phyloP scores from a whole-genome alignment of 2,113 vertebrate species.

The Calypte anna region DNA sequence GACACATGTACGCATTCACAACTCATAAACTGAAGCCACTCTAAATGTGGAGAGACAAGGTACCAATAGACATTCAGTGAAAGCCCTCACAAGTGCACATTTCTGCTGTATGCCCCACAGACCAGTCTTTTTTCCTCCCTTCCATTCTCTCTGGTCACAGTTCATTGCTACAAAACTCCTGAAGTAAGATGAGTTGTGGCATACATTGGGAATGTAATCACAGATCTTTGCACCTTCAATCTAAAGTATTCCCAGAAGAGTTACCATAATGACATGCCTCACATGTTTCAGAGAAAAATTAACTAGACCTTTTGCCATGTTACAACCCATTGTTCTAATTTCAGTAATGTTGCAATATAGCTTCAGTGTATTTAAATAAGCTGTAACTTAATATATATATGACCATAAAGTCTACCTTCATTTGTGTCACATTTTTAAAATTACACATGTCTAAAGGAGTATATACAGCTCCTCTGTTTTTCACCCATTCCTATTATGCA shows the following conservation, averaged over 20 bases:
- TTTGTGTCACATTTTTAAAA: not conserved
- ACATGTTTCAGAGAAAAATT: conserved; percentile 15
- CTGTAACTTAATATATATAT: not conserved
- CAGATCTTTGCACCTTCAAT: conserved; percentile 38
- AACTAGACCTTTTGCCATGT: not conserved
- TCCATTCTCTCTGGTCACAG: conserved; percentile 30
- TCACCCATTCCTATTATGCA: not conserved
- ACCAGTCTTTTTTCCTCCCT: not conserved
- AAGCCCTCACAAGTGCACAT: not conserved
- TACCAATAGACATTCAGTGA: not conserved
- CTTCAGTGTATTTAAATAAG: not conserved
- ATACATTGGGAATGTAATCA: conserved; percentile 47
- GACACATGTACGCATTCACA: not conserved
- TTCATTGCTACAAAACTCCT: conserved; percentile 22
- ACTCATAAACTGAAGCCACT: not conserved
- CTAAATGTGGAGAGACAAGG: not conserved
- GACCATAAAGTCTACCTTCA: not conserved
- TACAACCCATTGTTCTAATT: not conserved
- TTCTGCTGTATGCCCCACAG: not conserved
- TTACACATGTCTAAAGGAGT: not conserved
- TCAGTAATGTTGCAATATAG: not conserved
- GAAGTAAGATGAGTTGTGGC: conserved; percentile 20
- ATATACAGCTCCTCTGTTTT: not conserved
- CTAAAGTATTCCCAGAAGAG: conserved; percentile 11
- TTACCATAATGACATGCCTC: not conserved